These are phyloP conservation scores for Cassiopea xamachana DNA, from an alignment of 30 jellyfish, hydroid and myxozoan species.

Conservation along the genomic window DNA sequence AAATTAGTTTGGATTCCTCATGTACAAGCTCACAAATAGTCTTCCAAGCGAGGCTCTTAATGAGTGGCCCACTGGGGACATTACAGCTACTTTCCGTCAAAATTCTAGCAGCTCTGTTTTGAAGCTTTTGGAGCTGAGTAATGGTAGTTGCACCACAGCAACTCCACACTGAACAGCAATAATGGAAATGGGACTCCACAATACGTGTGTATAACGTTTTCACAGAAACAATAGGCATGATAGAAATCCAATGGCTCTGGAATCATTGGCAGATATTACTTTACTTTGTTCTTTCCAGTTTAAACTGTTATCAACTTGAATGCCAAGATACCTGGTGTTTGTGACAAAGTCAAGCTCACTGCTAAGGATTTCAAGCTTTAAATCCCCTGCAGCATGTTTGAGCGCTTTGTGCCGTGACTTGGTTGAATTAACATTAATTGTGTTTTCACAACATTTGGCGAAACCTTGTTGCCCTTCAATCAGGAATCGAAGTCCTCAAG, in stretches of 20 bases:
- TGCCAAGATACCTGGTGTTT: background rate
- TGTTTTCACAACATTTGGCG: background rate
- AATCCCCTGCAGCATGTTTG: background rate
- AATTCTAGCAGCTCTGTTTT: background rate
- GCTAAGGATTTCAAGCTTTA: background rate
- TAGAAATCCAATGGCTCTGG: background rate
- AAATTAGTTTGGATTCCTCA: background rate
- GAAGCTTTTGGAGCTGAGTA: background rate
- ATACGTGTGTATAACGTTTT: background rate
- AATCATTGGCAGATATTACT: background rate
- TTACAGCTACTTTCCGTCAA: background rate
- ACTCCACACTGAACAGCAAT: background rate
- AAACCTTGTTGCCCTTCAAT: background rate
- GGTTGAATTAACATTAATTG: background rate
- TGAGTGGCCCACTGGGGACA: background rate
- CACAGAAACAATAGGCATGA: background rate
- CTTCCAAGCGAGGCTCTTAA: background rate
- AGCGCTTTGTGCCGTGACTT: conserved; percentile 2
- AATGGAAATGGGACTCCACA: background rate
- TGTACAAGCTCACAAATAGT: background rate
- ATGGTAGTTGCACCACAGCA: background rate
- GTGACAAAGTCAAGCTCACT: conserved; percentile 10
- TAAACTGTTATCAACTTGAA: conserved; percentile 1
- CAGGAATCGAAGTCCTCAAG: background rate
- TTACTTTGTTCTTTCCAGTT: background rate